Base-by-base conservation (phyloP, 2,113 vertebrate species). In the Sus scrofa region DNA sequence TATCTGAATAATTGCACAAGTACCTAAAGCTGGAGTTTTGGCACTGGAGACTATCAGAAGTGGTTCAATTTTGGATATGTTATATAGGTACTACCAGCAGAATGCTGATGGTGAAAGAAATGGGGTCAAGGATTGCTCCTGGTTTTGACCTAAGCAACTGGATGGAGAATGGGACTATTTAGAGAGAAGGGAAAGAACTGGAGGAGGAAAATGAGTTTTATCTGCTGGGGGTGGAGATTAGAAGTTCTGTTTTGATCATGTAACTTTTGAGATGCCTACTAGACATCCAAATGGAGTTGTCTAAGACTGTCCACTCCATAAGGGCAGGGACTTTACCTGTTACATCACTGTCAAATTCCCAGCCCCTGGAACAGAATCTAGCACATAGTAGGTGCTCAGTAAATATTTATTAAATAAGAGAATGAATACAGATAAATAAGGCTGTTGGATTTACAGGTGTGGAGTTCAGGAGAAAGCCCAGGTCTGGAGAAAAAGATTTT, bases 351-450 rank as follows among this genome's bases (percentile, higher is more conserved):
- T 19, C 14, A 44, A 54, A 37, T 62, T 65, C 44, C 20, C 50
- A 86, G 30, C 37, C 52, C 18, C 8, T 67, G 34, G 62, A 34
- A 75, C 27, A 74, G 44, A 75, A 39, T 27, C 6, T 74, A 12
- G 20, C 44, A 71, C n/a, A 26, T 50, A 16, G 12, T 13, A 83
- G 34, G 12, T n/a, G 16, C n/a, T 73, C 44, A 11, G 19, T 73
- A 88, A 94, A 73, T 56, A 82, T 89, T 77, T 94, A 34, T 84
- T 77, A 39, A 70, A 50, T 94, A 52, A 77, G 19, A 60, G 34
- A 83, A 67, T 44, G 32, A 78, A 86, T 71, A 44, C 22, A 34
- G 67, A 26, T 74, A 20, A 68, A 84, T 20, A 68, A 60, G 18
- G 27, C 68, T 77, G 37, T 62, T 70, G n/a, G 39, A 81, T 86